Conservation (phyloP, 2,113 vertebrate genomes). For the Heptranchias perlo region DNA sequence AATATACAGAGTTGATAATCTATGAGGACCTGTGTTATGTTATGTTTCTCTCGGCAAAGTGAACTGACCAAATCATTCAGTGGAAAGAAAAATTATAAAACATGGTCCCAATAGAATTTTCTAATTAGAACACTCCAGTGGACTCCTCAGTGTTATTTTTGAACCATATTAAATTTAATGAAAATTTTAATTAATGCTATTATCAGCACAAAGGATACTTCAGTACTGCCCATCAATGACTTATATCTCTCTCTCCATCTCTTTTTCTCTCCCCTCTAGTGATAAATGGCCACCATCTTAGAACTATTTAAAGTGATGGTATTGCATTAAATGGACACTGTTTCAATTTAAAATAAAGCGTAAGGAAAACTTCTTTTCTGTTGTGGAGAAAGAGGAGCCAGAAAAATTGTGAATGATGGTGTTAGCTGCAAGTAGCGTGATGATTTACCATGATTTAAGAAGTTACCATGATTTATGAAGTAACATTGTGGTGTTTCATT, state of each 20-base stretch:
- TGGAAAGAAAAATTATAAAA: neutral
- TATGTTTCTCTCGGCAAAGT: neutral
- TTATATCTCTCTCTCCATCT: neutral
- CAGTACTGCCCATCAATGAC: neutral
- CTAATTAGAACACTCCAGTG: neutral
- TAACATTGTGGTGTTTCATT: neutral
- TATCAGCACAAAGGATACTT: neutral
- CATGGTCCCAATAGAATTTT: conserved; percentile 21
- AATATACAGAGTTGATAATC: neutral
- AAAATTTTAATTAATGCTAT: conserved; percentile 30
- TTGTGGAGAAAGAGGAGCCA: neutral
- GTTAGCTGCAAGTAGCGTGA: neutral
- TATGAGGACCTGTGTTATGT: neutral
- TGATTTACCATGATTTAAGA: conserved; percentile 19
- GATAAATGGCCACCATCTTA: conserved; percentile 21
- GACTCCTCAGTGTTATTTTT: neutral
- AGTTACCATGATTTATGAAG: conserved; percentile 8
- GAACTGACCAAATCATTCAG: neutral
- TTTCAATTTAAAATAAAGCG: neutral
- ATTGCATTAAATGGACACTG: neutral
- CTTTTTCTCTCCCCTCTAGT: neutral
- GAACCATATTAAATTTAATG: conserved; percentile 30
- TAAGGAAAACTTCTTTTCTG: neutral
- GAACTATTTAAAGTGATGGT: conserved; percentile 8
- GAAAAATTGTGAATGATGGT: neutral